These are phyloP conservation scores for Botia almorhae DNA, from an alignment of 2,797 vertebrate genomes.

Conservation along the genomic window DNA sequence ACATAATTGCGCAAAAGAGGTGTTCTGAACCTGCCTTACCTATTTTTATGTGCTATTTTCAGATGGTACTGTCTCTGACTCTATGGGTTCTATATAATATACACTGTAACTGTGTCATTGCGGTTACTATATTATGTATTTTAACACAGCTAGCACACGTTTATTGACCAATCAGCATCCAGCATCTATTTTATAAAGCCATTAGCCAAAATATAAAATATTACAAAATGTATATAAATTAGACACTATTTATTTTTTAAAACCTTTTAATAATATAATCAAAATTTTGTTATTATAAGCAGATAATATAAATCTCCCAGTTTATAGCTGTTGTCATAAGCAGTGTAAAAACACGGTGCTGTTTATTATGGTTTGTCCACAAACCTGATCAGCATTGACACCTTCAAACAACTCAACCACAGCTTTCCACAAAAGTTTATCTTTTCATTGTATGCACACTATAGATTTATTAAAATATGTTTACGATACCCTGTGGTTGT, in stretches of 20 bases:
- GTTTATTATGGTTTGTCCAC: not conserved
- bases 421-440: not conserved
- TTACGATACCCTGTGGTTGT: conserved; percentile 78
- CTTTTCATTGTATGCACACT: conserved; percentile 36
- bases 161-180: no score
- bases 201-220: no score
- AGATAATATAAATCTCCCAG: not conserved
- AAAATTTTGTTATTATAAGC: not conserved
- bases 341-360: not conserved
- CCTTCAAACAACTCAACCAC: not conserved
- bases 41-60: no score
- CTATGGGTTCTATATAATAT: not conserved
- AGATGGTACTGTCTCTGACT: not conserved
- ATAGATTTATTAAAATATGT: conserved; percentile 71
- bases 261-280: no score
- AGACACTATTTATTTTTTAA: no score
- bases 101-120: not conserved
- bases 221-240: no score
- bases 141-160: no score
- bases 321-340: not conserved
- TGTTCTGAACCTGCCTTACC: no score
- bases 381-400: not conserved
- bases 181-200: no score
- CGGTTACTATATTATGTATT: not conserved
- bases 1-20: no score